phyloP scores from a whole-genome alignment of 2,797 vertebrate species.

The Sebastes itinus region DNA sequence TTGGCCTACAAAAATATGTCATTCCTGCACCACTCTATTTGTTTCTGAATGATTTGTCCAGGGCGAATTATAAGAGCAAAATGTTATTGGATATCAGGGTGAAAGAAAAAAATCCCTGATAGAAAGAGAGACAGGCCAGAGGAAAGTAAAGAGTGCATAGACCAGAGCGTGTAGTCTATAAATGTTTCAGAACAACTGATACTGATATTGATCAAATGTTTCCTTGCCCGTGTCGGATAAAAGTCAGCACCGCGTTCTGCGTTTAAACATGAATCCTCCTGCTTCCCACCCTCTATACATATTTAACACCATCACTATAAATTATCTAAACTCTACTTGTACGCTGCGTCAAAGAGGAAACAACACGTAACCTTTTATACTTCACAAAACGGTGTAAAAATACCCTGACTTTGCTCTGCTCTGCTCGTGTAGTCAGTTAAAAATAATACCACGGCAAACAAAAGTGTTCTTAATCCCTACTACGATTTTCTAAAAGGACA shows the following conservation, averaged over 20 bases:
- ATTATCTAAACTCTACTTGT: not conserved
- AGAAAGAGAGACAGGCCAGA: not conserved
- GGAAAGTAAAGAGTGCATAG: slow-evolving; percentile 13
- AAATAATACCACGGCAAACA: slow-evolving; percentile 43
- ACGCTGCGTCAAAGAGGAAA: not conserved
- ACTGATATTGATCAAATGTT: slow-evolving; percentile 48
- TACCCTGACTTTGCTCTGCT: not conserved
- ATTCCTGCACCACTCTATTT: not conserved
- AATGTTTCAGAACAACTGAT: slow-evolving; percentile 46
- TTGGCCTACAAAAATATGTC: too few species aligned
- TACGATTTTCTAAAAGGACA: slow-evolving; percentile 48
- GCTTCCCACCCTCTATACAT: not conserved
- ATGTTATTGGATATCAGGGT: not conserved
- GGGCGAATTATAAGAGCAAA: slow-evolving; percentile 2
- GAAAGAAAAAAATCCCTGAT: slow-evolving; percentile 13
- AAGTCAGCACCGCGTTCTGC: not conserved
- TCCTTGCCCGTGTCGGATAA: slow-evolving; percentile 12
- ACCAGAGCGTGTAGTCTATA: slow-evolving; percentile 6
- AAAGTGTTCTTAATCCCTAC: slow-evolving; percentile 48
- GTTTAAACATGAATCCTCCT: slow-evolving; percentile 17
- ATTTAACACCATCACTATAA: not conserved
- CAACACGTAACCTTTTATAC: slow-evolving; percentile 10
- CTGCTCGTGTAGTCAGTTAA: slow-evolving; percentile 18
- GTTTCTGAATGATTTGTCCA: slow-evolving; percentile 4
- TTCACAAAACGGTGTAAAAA: slow-evolving; percentile 6